A percentile compares a stretch with the other conserved stretches of the same genome.
phyloP scores from a whole-genome alignment of 2,113 vertebrate species.

The Nannobrachium achirus region DNA sequence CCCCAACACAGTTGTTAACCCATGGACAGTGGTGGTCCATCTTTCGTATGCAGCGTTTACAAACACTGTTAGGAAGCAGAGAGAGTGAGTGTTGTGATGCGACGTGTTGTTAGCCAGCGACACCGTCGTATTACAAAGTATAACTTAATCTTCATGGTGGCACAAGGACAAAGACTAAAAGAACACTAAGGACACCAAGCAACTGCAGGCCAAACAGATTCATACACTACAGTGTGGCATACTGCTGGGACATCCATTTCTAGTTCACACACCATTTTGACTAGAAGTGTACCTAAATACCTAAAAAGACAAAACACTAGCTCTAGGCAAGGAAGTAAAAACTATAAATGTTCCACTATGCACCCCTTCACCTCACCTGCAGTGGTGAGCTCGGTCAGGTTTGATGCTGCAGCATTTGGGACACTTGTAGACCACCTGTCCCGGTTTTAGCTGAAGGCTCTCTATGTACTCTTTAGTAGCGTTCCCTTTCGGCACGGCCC shows the following conservation, averaged over 20 bases:
- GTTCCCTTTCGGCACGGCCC: constrained; percentile 97
- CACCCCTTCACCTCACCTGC: constrained; percentile 83
- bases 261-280: background rate
- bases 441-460: constrained; percentile 96
- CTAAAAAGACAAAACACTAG: background rate
- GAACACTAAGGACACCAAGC: background rate
- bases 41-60: constrained; percentile 97
- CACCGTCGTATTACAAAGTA: too few species aligned
- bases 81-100: background rate
- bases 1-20: constrained; percentile 99
- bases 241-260: background rate
- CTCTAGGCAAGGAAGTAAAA: background rate
- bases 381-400: constrained; percentile 97
- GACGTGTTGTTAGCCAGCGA: too few species aligned
- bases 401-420: constrained; percentile 99
- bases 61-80: constrained; percentile 82
- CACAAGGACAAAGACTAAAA: background rate
- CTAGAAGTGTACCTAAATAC: background rate
- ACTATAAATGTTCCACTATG: background rate
- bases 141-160: background rate
- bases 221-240: background rate
- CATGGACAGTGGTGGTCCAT: constrained; percentile 99
- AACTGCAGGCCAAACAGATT: background rate
- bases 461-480: constrained; percentile 99
- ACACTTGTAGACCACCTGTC: constrained; percentile 99